Base-by-base conservation (phyloP, 2,888 invertebrate genomes). In the Rhingia rostrata region DNA sequence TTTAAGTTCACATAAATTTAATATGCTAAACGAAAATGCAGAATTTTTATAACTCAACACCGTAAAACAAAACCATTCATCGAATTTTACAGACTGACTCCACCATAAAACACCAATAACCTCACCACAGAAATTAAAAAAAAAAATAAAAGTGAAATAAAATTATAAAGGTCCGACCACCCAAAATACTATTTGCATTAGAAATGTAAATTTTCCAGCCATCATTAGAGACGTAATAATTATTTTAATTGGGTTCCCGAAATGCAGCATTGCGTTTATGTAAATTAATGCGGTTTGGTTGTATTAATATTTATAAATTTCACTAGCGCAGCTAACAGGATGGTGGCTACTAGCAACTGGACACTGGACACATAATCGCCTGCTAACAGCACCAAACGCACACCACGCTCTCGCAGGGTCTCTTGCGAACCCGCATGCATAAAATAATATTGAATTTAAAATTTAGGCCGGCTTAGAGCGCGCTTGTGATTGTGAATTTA, bases 201-300 rank as follows among this genome's bases (percentile, higher is more conserved):
- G 85, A 81, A 86, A 86, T 88, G 87, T 87, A 88, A 88, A 88
- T 88, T 88, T 75, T 51, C 87, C 87, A 85, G 58, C 67, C 87
- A 88, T 87, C 89, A 90, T 89, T 89, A 90, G 90, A 89, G 88
- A 89, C 88, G 89, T 89, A 90, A 89, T 90, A 90, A 89, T 89
- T 89, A 89, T 89, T 89, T 90, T 89, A 89, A 89, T 89, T 90
- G 90, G 88, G 88, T 87, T 56, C 61, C 77, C 80, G 70, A 80
- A 77, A 85, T 77, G 85, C 80, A 67, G 74, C 85, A 70, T 49
- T 85, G 85, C 80, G 75, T 67, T 85, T 72, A 85, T 80, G 85
- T 85, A 85, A 85, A 81, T 85, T 60, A 75, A 75, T 77, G 80
- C 70, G 85, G 85, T 85, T 54, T 51, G 64, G 49, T 72, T 75